Evolutionary conservation across 2,797 vertebrate species (phyloP), one percentile per base, ranked within the genome.

Genomic region (Danio albolineatus): DNA sequence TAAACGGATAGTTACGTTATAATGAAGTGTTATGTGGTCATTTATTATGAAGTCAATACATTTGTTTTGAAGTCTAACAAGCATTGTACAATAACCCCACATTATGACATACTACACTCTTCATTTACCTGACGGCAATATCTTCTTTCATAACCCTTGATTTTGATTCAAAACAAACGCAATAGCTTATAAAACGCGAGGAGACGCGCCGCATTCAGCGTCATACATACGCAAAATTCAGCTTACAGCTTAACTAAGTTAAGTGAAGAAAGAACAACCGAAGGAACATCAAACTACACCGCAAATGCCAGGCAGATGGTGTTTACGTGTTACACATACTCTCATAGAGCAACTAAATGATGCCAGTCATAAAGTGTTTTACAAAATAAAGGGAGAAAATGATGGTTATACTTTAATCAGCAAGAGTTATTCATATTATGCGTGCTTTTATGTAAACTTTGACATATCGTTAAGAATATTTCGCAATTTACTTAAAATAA

Each of bases 361-460:
- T 62, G 76, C 66, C 76, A 9, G 76, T 28, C 70, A 9, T 53
- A 59, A 78, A n/a, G 1, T 19, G 5, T 17, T 61, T 71, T 28
- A 66, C 6, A 49, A n/a, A 1, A 41, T 1, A 78, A 28, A 41
- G 2, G 6, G 6, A 21, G 39, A 36, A 48, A 60, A 46, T 4
- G 46, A 9, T 10, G 0, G 12, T 16, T 39, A 0, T 5, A 39
- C 49, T 59, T 69, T 21, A 13, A 17, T 17, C 38, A 1, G 1
- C 2, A 2, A 19, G 6, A 0, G 6, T 44, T 17, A 46, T 12
- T 17, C 3, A n/a, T 3, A 43, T 1, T 13, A 16, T n/a, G 0
- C 6, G 2, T 12, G 7, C 36, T 2, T 44, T 12, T 38, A 7
- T 4, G 43, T 36, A 44, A 44, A n/a, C 46, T 28, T 36, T 8